Evolutionary conservation across 2,888 invertebrate genomes (phyloP).

Genomic region (Neoitamus cyanurus): DNA sequence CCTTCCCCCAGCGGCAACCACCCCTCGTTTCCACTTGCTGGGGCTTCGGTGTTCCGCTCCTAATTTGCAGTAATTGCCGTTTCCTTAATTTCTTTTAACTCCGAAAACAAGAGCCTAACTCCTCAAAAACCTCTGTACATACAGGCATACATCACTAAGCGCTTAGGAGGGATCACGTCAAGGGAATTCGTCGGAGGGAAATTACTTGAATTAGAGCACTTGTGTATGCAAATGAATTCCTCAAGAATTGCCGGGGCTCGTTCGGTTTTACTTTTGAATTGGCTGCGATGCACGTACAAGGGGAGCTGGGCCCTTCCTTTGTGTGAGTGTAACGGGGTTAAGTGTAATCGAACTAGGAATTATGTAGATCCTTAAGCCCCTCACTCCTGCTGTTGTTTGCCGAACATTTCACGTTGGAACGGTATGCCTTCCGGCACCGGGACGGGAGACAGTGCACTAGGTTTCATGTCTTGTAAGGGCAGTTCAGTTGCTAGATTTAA

Average conservation of each 20-base stretch:
- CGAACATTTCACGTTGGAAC: not conserved
- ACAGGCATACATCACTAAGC: slow-evolving; percentile 23
- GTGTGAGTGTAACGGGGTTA: slow-evolving; percentile 9
- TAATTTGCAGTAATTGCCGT: slow-evolving; percentile 43
- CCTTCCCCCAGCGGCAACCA: not conserved
- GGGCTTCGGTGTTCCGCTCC: not conserved
- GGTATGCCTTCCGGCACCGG: not conserved
- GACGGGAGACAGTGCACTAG: not conserved
- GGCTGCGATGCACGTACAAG: slow-evolving; percentile 32
- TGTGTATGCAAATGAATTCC: slow-evolving; percentile 45
- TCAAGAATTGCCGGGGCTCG: slow-evolving; percentile 34
- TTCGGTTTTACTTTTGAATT: slow-evolving; percentile 30
- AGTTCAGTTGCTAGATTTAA: not conserved
- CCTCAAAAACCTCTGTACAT: slow-evolving; percentile 7
- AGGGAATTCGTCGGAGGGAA: slow-evolving; percentile 17
- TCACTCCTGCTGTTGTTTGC: not conserved
- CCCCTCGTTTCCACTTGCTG: not conserved
- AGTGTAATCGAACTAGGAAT: slow-evolving; percentile 27
- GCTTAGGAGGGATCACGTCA: slow-evolving; percentile 40
- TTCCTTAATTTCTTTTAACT: slow-evolving; percentile 38
- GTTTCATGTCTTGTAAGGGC: not conserved
- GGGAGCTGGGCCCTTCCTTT: not conserved
- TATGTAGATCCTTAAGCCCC: not conserved
- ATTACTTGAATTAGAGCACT: slow-evolving; percentile 46
- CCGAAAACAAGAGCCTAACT: slow-evolving; percentile 10